phyloP scores from a whole-genome alignment of 1,140 invertebrate species.

The Zaprionus taronus region DNA sequence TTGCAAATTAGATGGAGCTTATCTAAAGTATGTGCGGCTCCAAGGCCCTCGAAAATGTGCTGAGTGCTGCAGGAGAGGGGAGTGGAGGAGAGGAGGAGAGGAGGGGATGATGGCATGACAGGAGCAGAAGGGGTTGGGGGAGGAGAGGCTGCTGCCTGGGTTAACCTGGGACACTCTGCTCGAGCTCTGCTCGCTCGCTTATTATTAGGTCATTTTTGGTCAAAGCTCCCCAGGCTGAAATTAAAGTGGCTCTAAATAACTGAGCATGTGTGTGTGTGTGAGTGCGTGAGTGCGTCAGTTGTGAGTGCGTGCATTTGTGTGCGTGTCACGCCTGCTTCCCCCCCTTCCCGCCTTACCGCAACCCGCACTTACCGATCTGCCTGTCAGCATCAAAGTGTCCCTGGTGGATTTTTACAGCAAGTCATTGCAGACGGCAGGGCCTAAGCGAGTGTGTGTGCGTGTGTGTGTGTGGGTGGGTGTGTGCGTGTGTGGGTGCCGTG shows the following conservation, averaged over 20 bases:
- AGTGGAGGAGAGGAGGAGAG: not conserved
- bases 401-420: conserved; percentile 31
- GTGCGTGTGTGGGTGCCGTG: not conserved
- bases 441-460: not conserved
- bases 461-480: not conserved
- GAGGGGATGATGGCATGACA: not conserved
- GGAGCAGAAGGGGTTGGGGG: not conserved
- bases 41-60: conserved; percentile 9
- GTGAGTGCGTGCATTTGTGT: conserved; percentile 27
- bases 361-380: conserved; percentile 20
- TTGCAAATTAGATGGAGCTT: conserved; percentile 69
- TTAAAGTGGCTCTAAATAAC: conserved; percentile 37
- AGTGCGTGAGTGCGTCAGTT: conserved; percentile 14
- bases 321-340: conserved; percentile 31
- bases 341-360: not conserved
- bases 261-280: not conserved
- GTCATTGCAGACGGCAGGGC: not conserved
- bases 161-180: not conserved
- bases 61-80: not conserved
- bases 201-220: conserved; percentile 50
- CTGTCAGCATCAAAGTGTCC: conserved; percentile 50
- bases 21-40: conserved; percentile 44
- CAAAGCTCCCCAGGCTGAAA: conserved; percentile 39
- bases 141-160: not conserved
- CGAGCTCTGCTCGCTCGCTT: conserved; percentile 10